Percentiles rank a stretch among this genome's conserved stretches.
phyloP scores from a whole-genome alignment of 2,888 invertebrate genomes.

The Scaptomyza parva region DNA sequence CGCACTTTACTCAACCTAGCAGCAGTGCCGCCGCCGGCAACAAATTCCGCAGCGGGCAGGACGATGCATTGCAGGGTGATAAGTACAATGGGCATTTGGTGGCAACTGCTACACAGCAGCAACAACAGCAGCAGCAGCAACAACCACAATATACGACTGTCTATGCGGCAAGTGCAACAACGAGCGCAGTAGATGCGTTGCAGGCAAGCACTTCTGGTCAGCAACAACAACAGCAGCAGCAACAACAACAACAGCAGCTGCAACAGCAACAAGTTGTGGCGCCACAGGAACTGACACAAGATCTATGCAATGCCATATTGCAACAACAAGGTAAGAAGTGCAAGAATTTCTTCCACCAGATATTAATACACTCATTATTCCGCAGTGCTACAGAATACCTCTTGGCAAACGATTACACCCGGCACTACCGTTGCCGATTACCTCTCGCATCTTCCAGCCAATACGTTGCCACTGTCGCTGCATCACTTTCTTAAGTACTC shows the following conservation, averaged over 20 bases:
- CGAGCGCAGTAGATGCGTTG: constrained; percentile 59
- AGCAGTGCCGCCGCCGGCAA: constrained; percentile 44
- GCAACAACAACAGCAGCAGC: constrained; percentile 61
- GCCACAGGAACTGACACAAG: constrained; percentile 84
- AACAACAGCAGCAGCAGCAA: constrained; percentile 55
- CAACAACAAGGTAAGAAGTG: constrained; percentile 82
- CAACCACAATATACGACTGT: constrained; percentile 82
- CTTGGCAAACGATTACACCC: constrained; percentile 86
- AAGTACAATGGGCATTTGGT: constrained; percentile 86
- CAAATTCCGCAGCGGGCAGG: constrained; percentile 86
- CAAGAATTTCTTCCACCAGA: neutral
- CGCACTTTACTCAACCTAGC: constrained; percentile 87
- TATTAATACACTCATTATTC: neutral
- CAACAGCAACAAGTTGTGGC: constrained; percentile 80
- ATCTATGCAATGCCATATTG: constrained; percentile 84
- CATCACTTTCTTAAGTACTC: constrained; percentile 94
- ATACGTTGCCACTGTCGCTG: constrained; percentile 90
- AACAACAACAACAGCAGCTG: constrained; percentile 65
- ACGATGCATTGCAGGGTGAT: constrained; percentile 84
- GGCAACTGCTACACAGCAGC: constrained; percentile 63
- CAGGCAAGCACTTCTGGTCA: constrained; percentile 65
- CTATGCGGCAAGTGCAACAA: constrained; percentile 63
- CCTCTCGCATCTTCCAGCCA: constrained; percentile 91
- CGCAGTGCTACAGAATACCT: constrained; percentile 84
- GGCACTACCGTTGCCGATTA: constrained; percentile 94